A percentile compares a stretch with the other conserved stretches of the same genome.
These are phyloP conservation scores for Myotis myotis DNA, from an alignment of 2,797 vertebrate species.

Conservation along the genomic window DNA sequence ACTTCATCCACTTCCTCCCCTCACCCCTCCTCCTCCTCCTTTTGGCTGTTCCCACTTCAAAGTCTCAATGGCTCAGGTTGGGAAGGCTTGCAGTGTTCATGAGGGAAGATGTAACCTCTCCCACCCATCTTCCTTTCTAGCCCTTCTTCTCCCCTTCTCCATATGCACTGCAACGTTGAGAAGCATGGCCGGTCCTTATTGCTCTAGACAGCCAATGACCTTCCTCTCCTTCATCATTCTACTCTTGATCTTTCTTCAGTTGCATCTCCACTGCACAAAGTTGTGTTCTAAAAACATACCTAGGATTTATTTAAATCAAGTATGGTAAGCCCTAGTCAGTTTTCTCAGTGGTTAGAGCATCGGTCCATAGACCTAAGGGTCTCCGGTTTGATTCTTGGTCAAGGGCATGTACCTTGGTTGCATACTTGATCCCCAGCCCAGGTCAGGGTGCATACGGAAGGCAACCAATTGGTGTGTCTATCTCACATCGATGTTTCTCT, in stretches of 20 bases:
- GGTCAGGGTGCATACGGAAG: too few species aligned
- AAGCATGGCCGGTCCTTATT: background rate
- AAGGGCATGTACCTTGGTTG: too few species aligned
- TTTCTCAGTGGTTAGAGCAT: too few species aligned
- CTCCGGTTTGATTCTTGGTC: too few species aligned
- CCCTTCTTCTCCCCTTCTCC: background rate
- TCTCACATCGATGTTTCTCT: too few species aligned
- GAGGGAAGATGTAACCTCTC: background rate
- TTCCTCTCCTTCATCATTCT: background rate
- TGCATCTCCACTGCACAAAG: background rate
- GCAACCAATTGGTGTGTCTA: too few species aligned
- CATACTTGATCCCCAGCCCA: too few species aligned
- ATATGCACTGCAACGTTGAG: rapidly evolving
- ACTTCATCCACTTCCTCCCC: too few species aligned
- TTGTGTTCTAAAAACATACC: background rate
- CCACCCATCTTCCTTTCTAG: background rate
- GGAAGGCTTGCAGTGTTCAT: background rate
- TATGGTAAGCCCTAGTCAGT: too few species aligned
- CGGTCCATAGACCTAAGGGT: too few species aligned
- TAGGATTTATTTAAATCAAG: background rate
- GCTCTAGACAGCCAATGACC: background rate
- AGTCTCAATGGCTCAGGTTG: background rate
- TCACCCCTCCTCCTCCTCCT: background rate
- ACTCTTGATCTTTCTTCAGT: background rate
- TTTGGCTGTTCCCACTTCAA: background rate